phyloP scores from a whole-genome alignment of 2,797 vertebrate species.

The Pseudochromis fuscus region DNA sequence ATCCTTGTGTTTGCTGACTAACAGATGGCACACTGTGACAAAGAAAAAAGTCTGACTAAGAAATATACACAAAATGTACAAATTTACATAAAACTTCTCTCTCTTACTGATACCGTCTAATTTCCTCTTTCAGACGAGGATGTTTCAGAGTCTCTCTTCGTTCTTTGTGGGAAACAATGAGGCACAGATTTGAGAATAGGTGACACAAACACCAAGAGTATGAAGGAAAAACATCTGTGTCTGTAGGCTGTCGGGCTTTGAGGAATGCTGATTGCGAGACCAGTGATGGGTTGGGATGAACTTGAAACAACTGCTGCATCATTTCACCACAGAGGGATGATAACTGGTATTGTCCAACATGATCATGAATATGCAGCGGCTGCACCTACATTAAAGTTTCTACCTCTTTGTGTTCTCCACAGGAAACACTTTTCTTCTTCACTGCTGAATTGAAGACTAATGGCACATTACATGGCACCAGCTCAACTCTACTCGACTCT shows the following conservation, averaged over 20 bases:
- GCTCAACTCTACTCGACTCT: too few relatives aligned
- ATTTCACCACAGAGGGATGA: too few relatives aligned
- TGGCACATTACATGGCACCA: too few relatives aligned
- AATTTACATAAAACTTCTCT: background rate
- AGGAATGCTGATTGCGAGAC: background rate
- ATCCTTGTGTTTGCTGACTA: background rate
- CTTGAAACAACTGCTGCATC: too few relatives aligned
- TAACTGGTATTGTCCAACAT: too few relatives aligned
- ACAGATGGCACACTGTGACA: slow-evolving; percentile 7
- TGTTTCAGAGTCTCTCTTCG: background rate
- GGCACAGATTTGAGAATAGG: background rate
- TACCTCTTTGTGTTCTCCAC: too few relatives aligned
- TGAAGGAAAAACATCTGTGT: background rate
- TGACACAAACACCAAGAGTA: background rate
- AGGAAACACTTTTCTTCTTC: too few relatives aligned
- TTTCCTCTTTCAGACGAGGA: background rate
- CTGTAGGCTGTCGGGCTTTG: background rate
- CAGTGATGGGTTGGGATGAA: too few relatives aligned
- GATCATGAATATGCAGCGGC: background rate
- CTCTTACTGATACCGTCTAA: background rate
- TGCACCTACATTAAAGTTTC: background rate
- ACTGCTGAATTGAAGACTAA: too few relatives aligned
- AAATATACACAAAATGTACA: background rate
- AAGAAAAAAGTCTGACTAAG: background rate
- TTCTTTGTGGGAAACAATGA: background rate